These are phyloP conservation scores for Xanthostigma xanthostigma DNA, from an alignment of 2,888 invertebrate genomes.

Conservation along the genomic window DNA sequence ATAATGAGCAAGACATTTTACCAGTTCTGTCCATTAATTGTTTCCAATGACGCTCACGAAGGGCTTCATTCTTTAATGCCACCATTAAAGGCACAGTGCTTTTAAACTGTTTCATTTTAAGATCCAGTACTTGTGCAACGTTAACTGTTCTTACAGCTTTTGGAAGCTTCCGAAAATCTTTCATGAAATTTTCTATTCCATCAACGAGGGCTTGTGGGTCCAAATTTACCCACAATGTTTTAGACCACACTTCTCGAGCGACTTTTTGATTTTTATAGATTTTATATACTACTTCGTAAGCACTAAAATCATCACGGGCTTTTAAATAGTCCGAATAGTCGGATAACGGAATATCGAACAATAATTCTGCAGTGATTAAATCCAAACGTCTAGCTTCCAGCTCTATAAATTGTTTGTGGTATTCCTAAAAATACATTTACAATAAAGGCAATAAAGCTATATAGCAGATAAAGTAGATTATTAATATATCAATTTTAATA, in stretches of 20 bases:
- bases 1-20: conserved; percentile 13
- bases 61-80: conserved; percentile 78
- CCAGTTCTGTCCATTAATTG: conserved; percentile 77
- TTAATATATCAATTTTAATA: no score
- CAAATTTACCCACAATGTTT: conserved; percentile 75
- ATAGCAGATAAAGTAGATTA: not conserved
- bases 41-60: conserved; percentile 82
- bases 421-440: conserved; percentile 29
- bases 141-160: conserved; percentile 40
- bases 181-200: conserved; percentile 73
- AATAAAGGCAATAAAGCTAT: no score
- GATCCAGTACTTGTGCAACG: conserved; percentile 54
- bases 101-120: conserved; percentile 81
- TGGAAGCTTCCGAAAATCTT: conserved; percentile 61
- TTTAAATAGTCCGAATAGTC: conserved; percentile 64
- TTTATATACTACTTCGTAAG: conserved; percentile 58
- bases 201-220: conserved; percentile 71
- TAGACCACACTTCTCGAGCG: conserved; percentile 68
- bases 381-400: conserved; percentile 49
- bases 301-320: conserved; percentile 43
- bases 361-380: conserved; percentile 58
- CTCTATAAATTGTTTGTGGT: conserved; percentile 44
- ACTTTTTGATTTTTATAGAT: conserved; percentile 65
- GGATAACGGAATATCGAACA: conserved; percentile 76
- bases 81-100: conserved; percentile 79